Conservation (phyloP, 2,888 invertebrate species). For the Rhabditoides inermis region DNA sequence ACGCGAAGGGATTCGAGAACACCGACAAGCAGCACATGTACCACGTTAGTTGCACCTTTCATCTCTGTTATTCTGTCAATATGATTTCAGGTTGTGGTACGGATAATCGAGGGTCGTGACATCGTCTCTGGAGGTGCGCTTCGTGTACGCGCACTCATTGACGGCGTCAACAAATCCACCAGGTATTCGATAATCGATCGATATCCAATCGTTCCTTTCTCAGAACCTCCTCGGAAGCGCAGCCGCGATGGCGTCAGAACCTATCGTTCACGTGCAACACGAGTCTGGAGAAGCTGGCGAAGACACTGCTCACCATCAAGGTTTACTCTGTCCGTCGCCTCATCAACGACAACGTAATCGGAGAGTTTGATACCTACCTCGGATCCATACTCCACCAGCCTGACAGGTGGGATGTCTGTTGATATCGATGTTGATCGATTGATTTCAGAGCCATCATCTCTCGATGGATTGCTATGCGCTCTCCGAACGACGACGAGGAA, state of each 20-base stretch:
- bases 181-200: too few species aligned
- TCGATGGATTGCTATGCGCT: constrained; percentile 39
- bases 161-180: constrained; percentile 23
- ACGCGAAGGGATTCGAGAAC: constrained; percentile 11
- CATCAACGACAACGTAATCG: neutral
- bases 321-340: constrained; percentile 9
- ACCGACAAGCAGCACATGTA: constrained; percentile 23
- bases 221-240: constrained; percentile 22
- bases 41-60: constrained; percentile 14
- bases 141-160: constrained; percentile 19
- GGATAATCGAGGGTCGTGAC: constrained; percentile 30
- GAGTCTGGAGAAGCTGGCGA: constrained; percentile 21
- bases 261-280: constrained; percentile 12
- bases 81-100: constrained; percentile 15
- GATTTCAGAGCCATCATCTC: constrained; percentile 14
- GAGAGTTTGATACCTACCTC: neutral
- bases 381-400: neutral
- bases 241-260: constrained; percentile 27
- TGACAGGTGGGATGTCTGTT: too few species aligned
- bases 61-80: neutral
- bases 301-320: constrained; percentile 19
- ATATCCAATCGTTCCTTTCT: too few species aligned
- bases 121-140: constrained; percentile 14
- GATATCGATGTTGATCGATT: neutral
- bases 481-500: constrained; percentile 19